These are phyloP conservation scores for Pycnonotus jocosus DNA, from an alignment of 2,113 vertebrate genomes.

Conservation along the genomic window DNA sequence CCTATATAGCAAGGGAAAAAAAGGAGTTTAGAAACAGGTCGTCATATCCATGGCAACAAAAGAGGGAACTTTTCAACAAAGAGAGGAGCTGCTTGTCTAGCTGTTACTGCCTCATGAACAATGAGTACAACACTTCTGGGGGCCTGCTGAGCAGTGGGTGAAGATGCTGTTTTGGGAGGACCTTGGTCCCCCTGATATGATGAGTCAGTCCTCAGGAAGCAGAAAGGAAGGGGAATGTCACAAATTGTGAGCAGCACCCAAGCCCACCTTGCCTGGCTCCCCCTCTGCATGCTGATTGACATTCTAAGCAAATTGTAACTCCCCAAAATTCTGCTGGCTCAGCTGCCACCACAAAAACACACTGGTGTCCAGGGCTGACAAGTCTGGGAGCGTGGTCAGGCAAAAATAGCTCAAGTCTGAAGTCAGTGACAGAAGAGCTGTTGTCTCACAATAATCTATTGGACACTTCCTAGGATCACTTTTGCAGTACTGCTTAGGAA, in stretches of 20 bases:
- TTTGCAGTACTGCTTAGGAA: not conserved
- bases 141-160: not conserved
- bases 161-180: not conserved
- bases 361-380: not conserved
- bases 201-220: not conserved
- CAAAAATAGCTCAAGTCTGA: not conserved
- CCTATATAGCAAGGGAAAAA: not conserved
- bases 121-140: not conserved
- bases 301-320: not conserved
- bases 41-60: conserved; percentile 25
- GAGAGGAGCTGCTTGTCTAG: not conserved
- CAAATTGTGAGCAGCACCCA: not conserved
- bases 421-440: not conserved
- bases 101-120: not conserved
- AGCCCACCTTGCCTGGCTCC: accelerated
- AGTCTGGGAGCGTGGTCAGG: not conserved
- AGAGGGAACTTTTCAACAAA: not conserved
- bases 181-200: not conserved
- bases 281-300: accelerated
- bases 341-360: not conserved
- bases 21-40: not conserved
- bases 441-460: not conserved
- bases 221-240: not conserved
- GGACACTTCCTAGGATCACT: not conserved
- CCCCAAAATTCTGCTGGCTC: not conserved